A percentile compares a stretch with the other conserved stretches of the same genome.
These are phyloP conservation scores for Neosilurus hyrtlii DNA, from an alignment of 2,797 vertebrate species.

Conservation along the genomic window DNA sequence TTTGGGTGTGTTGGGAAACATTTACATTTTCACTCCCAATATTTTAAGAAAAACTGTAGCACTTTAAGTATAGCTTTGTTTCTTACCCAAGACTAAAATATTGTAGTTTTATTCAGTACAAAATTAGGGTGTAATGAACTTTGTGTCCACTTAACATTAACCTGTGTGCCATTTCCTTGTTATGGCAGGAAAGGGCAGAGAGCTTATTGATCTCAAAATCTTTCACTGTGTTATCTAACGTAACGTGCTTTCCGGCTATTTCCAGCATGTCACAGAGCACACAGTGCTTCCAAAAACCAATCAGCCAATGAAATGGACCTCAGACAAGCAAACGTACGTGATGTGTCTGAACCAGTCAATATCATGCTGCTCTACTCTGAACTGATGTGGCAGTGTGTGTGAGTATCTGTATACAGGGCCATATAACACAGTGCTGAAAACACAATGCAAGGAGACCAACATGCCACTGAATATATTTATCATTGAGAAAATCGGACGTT, in stretches of 20 bases:
- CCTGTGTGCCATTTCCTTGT: constrained; percentile 32
- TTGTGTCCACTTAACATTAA: constrained; percentile 49
- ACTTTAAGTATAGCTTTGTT: background rate
- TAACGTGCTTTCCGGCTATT: constrained; percentile 54
- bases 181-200: constrained; percentile 16
- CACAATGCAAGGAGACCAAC: constrained; percentile 4
- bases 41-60: background rate
- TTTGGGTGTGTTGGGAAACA: background rate
- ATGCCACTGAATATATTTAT: background rate
- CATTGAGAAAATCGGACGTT: background rate
- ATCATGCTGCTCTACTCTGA: constrained; percentile 31
- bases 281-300: constrained; percentile 37
- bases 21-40: background rate
- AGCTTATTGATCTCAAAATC: constrained; percentile 52
- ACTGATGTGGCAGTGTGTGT: constrained; percentile 17
- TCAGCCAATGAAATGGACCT: constrained; percentile 40
- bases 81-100: background rate
- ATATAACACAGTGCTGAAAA: constrained; percentile 19
- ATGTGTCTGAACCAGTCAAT: constrained; percentile 31
- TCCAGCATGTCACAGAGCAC: constrained; percentile 46
- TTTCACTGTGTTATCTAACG: constrained; percentile 57
- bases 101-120: background rate
- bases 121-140: background rate
- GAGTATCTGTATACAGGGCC: background rate
- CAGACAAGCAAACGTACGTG: constrained; percentile 12